Evolutionary conservation across 1,140 invertebrate species (phyloP), one percentile per base, ranked within the genome.

Genomic region (Monomorium pharaonis): DNA sequence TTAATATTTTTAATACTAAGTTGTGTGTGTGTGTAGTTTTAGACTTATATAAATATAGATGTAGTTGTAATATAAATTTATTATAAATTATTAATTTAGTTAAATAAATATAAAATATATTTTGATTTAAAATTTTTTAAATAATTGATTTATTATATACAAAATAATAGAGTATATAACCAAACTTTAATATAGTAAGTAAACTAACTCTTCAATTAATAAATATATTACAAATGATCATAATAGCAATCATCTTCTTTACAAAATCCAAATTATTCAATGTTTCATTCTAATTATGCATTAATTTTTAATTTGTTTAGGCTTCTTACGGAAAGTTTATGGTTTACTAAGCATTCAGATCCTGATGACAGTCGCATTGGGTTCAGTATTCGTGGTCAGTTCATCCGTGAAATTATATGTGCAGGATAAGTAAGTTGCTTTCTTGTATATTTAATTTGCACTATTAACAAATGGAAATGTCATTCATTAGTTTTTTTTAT

Each of bases 251-350:
- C 3, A 37, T 37, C 37, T 37, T 37, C 37, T 42, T 65, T 56
- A 24, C 65, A 16, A 18, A 3, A 18, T 47, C 4, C 21, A 6
- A 1, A n/a, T 10, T 67, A 33, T 0, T 7, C 21, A 33, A 30
- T n/a, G n/a, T n/a, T n/a, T n/a, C 0, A 33, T 47, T 67, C 10
- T 72, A 47, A 30, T 47, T 44, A 74, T 24, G 9, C 14, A 27
- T 14, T 18, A 54, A 69, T 0, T 10, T 63, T 70, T 21, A 14
- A 14, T 33, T 83, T 81, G 91, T 92, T 12, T 83, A 95, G 95
- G 94, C 2, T 98, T 98, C 92, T 95, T 98, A 63, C 96, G 98
- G n/a, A 98, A 98, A 93, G 98, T 98, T 5, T 98, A 98, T 95
- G 97, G 97, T 2, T 96, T 98, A 24, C 94, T 98, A 18, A 96